Percentiles rank a stretch among this genome's conserved stretches.
phyloP scores from a whole-genome alignment of 2,113 vertebrate species.

The Orycteropus afer region DNA sequence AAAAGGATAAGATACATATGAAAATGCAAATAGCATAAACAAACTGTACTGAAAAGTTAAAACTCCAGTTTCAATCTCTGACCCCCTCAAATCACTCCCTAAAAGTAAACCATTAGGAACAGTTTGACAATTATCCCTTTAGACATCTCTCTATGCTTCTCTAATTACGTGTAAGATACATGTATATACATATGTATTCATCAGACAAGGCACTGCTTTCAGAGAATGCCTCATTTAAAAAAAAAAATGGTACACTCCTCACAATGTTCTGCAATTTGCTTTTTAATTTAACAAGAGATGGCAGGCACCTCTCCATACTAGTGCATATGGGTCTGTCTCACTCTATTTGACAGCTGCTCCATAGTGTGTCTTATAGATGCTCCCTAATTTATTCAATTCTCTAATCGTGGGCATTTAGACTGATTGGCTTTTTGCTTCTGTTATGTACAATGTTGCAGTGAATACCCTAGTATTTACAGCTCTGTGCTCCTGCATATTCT shows the following conservation, averaged over 20 bases:
- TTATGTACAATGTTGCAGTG: background rate
- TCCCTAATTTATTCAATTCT: background rate
- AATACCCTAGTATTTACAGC: background rate
- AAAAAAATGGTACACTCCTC: background rate
- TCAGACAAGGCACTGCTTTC: too few relatives aligned
- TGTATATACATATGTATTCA: background rate
- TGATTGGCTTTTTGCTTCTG: background rate
- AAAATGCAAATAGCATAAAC: slow-evolving; percentile 24
- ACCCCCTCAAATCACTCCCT: background rate
- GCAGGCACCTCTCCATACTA: background rate
- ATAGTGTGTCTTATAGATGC: background rate
- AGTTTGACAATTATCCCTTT: background rate
- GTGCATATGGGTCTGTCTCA: background rate
- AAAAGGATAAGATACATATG: background rate
- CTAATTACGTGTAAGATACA: background rate
- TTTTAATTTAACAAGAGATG: background rate
- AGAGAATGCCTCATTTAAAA: too few relatives aligned
- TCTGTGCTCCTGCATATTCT: background rate
- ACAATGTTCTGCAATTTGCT: background rate
- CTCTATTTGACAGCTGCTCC: background rate
- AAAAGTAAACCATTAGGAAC: background rate
- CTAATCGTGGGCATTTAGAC: background rate
- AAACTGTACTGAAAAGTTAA: background rate
- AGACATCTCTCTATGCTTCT: background rate
- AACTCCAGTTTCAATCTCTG: background rate